These are phyloP conservation scores for Oxytorus armatus DNA, from an alignment of 2,888 invertebrate species.

Conservation along the genomic window DNA sequence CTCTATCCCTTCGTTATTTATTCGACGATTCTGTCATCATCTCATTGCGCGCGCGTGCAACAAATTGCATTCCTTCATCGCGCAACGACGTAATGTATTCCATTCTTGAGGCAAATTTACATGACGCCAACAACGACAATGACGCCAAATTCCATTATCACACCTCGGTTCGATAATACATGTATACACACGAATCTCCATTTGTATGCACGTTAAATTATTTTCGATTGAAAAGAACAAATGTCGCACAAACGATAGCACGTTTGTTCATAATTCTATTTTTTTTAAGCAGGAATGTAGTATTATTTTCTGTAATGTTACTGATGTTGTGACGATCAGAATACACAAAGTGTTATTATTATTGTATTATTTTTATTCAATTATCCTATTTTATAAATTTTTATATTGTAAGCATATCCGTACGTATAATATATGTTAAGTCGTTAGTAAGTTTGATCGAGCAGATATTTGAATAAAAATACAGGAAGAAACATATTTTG, in stretches of 20 bases:
- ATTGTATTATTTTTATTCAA: constrained; percentile 61
- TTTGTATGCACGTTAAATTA: constrained; percentile 48
- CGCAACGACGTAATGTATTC: constrained; percentile 39
- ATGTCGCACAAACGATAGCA: constrained; percentile 8
- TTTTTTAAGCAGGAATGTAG: constrained; percentile 47
- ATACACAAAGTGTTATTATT: constrained; percentile 53
- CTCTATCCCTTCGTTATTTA: constrained; percentile 60
- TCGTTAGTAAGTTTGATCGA: constrained; percentile 39
- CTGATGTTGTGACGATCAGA: constrained; percentile 17
- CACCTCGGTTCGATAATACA: constrained; percentile 33
- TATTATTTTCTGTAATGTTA: constrained; percentile 48
- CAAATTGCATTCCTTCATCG: constrained; percentile 52
- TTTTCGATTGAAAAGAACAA: constrained; percentile 34
- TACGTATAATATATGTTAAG: constrained; percentile 52
- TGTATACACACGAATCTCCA: constrained; percentile 4
- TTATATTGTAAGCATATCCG: constrained; percentile 42
- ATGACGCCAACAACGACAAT: constrained; percentile 14
- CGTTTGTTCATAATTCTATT: constrained; percentile 34
- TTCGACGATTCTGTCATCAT: constrained; percentile 44
- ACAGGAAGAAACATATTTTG: constrained; percentile 9
- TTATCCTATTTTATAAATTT: constrained; percentile 41
- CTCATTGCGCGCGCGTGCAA: not conserved
- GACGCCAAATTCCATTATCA: constrained; percentile 54
- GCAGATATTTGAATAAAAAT: constrained; percentile 60
- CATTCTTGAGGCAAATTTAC: constrained; percentile 53